These are phyloP conservation scores for Danaus melanippus DNA, from an alignment of 1,140 invertebrate genomes.

Conservation along the genomic window DNA sequence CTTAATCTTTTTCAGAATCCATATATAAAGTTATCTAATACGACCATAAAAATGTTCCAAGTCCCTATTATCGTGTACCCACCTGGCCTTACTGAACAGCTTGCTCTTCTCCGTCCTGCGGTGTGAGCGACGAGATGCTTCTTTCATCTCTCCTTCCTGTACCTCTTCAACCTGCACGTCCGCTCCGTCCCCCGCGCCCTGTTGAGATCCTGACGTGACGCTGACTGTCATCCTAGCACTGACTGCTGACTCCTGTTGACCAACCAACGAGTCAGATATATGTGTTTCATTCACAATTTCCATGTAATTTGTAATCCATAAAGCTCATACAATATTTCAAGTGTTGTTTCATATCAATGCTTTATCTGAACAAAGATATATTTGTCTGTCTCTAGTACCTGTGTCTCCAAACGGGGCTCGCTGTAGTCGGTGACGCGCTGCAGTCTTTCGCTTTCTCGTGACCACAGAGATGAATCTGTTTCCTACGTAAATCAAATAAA, in stretches of 20 bases:
- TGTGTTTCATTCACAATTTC: too few species aligned
- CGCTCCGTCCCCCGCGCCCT: conserved; percentile 34
- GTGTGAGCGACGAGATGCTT: conserved; percentile 20
- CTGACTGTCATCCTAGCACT: conserved; percentile 36
- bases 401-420: conserved; percentile 13
- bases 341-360: too few species aligned
- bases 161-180: too few species aligned
- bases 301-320: too few species aligned
- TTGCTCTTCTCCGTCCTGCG: conserved; percentile 28
- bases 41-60: too few species aligned
- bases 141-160: too few species aligned
- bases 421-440: conserved; percentile 53
- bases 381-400: conserved; percentile 1
- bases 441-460: conserved; percentile 45
- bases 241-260: conserved; percentile 25
- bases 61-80: not conserved
- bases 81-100: conserved; percentile 32
- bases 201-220: conserved; percentile 28
- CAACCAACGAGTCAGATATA: too few species aligned
- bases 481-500: conserved; percentile 6
- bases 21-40: too few species aligned
- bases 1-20: too few species aligned
- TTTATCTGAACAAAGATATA: too few species aligned
- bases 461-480: conserved; percentile 12
- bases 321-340: too few species aligned